These are phyloP conservation scores for Phrynocephalus forsythii DNA, from an alignment of 2,797 vertebrate genomes.

Conservation along the genomic window DNA sequence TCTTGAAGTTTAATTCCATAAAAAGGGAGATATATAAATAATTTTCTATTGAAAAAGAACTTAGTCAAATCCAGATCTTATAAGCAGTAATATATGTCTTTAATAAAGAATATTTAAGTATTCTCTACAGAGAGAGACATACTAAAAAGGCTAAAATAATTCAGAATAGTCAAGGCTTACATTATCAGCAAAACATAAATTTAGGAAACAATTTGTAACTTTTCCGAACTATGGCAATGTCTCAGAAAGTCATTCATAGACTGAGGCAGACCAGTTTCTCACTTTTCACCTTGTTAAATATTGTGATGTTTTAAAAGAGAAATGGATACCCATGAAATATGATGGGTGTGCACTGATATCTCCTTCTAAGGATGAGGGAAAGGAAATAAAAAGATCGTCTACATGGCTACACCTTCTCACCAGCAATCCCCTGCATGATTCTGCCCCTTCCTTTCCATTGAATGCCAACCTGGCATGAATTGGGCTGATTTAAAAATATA, in stretches of 20 bases:
- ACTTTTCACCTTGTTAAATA: no score
- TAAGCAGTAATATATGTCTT: conserved; percentile 31
- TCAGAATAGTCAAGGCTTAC: not conserved
- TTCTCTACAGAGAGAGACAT: conserved; percentile 3
- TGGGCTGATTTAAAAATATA: no score
- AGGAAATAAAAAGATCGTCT: no score
- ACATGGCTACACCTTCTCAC: no score
- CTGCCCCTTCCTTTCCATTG: no score
- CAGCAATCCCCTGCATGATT: no score
- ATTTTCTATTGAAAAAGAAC: not conserved
- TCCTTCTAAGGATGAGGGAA: no score
- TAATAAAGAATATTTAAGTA: not conserved
- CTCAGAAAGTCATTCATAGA: not conserved
- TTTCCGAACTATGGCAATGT: not conserved
- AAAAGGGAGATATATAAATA: not conserved
- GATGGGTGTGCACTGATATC: no score
- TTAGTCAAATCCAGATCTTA: conserved; percentile 36
- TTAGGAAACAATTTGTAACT: not conserved
- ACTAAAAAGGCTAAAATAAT: fast-evolving
- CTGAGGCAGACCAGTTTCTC: no score
- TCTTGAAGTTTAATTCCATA: not conserved
- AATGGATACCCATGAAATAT: no score
- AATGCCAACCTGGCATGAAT: no score
- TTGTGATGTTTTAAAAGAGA: no score
- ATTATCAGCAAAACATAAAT: not conserved